phyloP scores from a whole-genome alignment of 2,797 vertebrate species.

The Apogon hyalosoma region DNA sequence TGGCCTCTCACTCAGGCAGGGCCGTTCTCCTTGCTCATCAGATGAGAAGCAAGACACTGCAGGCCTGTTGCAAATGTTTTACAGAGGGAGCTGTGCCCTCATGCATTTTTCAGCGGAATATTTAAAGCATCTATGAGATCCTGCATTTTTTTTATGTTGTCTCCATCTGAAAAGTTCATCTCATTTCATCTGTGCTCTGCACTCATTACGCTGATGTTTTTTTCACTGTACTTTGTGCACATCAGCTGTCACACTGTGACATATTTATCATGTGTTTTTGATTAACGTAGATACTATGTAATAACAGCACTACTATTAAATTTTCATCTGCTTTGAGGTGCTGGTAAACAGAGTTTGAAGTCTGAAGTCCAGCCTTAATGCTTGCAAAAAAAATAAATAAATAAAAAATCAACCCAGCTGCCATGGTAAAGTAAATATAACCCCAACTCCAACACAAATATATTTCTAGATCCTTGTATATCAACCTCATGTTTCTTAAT shows the following conservation, averaged over 20 bases:
- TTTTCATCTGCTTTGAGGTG: too few relatives aligned
- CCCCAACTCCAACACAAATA: too few relatives aligned
- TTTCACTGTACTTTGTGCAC: neutral
- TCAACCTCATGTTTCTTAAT: too few relatives aligned
- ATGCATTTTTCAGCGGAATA: conserved; percentile 55
- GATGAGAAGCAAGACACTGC: conserved; percentile 24
- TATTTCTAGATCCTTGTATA: too few relatives aligned
- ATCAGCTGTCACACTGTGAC: conserved; percentile 6
- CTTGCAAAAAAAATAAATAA: too few relatives aligned
- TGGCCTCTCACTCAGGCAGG: conserved; percentile 44
- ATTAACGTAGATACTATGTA: neutral
- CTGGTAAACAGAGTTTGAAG: too few relatives aligned
- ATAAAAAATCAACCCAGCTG: too few relatives aligned
- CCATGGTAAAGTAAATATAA: too few relatives aligned
- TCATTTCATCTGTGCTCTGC: neutral
- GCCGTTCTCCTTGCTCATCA: conserved; percentile 30
- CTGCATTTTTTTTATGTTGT: conserved; percentile 7
- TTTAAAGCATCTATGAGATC: conserved; percentile 33
- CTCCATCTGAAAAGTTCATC: conserved; percentile 8
- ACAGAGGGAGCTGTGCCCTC: conserved; percentile 40
- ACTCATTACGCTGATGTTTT: neutral
- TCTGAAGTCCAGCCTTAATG: too few relatives aligned
- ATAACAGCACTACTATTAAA: too few relatives aligned
- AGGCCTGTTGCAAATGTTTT: conserved; percentile 53
- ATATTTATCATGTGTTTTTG: neutral